A percentile compares a stretch with the other conserved stretches of the same genome.
These are phyloP conservation scores for Onychomys torridus DNA, from an alignment of 2,797 vertebrate genomes.

Conservation along the genomic window DNA sequence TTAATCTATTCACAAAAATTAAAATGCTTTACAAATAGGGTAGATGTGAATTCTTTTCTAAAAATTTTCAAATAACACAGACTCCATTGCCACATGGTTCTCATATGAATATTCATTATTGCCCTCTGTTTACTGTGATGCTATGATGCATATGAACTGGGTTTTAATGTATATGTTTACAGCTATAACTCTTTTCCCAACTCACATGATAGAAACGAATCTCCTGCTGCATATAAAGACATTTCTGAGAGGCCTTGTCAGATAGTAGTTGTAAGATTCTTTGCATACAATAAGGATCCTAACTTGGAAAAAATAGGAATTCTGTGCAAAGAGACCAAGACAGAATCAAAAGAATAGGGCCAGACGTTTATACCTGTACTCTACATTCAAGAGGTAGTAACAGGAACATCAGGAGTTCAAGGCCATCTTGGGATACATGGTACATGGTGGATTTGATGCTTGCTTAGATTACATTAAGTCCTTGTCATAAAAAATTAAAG, in stretches of 20 bases:
- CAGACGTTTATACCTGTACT: neutral
- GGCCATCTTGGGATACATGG: neutral
- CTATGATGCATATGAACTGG: neutral
- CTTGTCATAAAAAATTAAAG: neutral
- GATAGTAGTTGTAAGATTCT: neutral
- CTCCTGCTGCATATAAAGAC: neutral
- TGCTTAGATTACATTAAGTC: neutral
- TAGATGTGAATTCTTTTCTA: neutral
- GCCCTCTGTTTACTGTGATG: neutral
- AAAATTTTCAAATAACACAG: conserved; percentile 18
- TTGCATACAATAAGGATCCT: neutral
- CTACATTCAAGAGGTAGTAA: neutral
- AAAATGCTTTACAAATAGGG: neutral
- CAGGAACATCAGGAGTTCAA: neutral
- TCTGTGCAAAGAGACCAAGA: neutral
- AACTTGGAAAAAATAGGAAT: neutral
- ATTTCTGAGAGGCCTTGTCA: neutral
- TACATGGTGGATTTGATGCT: neutral
- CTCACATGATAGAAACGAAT: neutral
- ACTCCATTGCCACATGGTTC: neutral
- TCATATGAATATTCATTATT: neutral
- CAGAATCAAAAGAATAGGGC: neutral
- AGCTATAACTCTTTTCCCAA: neutral
- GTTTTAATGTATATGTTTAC: neutral
- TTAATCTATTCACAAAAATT: neutral